Evolutionary conservation across 35 echinoderm and acorn worm genomes (phyloP).

Genomic region (Acanthaster planci): DNA sequence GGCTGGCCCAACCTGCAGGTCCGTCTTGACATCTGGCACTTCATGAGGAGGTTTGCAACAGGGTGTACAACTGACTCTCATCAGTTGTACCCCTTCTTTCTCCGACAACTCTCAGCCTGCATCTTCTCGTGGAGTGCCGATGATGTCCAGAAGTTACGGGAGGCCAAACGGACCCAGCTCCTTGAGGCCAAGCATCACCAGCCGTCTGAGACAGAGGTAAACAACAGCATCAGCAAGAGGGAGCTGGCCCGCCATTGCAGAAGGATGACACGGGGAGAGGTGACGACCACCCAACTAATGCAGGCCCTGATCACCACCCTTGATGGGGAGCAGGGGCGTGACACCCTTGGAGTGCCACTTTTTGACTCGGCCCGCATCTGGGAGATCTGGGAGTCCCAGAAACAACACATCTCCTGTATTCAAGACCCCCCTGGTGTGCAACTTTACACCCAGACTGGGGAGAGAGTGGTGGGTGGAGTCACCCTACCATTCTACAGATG

Average conservation of each 20-base stretch:
- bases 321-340: constrained; percentile 36
- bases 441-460: constrained; percentile 68
- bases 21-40: constrained; percentile 85
- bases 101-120: constrained; percentile 42
- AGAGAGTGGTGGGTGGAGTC: constrained; percentile 45
- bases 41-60: constrained; percentile 64
- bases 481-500: constrained; percentile 65
- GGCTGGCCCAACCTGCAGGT: constrained; percentile 53
- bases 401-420: constrained; percentile 57
- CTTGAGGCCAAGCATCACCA: background rate
- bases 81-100: constrained; percentile 54
- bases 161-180: background rate
- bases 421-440: constrained; percentile 65
- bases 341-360: constrained; percentile 69
- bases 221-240: background rate
- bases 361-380: constrained; percentile 44
- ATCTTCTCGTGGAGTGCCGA: constrained; percentile 71
- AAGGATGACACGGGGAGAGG: background rate
- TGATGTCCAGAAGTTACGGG: constrained; percentile 25
- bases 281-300: constrained; percentile 45
- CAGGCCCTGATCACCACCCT: constrained; percentile 37
- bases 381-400: constrained; percentile 57
- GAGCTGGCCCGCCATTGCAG: background rate
- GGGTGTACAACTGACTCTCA: constrained; percentile 63
- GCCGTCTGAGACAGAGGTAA: background rate